Conservation (phyloP, 2,888 invertebrate genomes). For the Dysmachus trigonus region DNA sequence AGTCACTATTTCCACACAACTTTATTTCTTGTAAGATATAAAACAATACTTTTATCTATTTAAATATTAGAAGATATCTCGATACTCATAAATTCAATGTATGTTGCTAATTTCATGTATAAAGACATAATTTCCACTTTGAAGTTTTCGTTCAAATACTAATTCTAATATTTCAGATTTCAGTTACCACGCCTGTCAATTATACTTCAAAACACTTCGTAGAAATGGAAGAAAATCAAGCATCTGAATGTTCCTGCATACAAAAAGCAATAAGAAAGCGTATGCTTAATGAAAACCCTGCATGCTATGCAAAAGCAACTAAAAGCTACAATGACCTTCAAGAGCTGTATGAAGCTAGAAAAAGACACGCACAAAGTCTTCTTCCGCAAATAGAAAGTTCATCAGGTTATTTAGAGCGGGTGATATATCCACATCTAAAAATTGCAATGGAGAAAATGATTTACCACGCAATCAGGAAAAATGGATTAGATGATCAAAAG, state of each 20-base stretch:
- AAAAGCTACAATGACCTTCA: not conserved
- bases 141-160: not conserved
- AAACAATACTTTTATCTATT: too few relatives aligned
- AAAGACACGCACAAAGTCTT: not conserved
- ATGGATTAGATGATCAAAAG: not conserved
- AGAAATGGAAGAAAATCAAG: not conserved
- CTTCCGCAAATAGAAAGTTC: not conserved
- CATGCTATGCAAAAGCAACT: not conserved
- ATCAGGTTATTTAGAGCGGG: not conserved
- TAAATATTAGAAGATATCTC: too few relatives aligned
- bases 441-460: not conserved
- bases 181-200: not conserved
- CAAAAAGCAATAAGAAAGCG: not conserved
- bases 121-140: not conserved
- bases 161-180: not conserved
- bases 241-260: not conserved
- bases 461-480: not conserved
- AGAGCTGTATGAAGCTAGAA: not conserved
- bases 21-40: too few relatives aligned
- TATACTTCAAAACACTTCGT: not conserved
- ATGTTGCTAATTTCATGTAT: too few relatives aligned
- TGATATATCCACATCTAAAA: not conserved
- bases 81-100: too few relatives aligned
- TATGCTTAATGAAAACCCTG: not conserved
- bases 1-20: too few relatives aligned